Evolutionary conservation across 1,140 invertebrate species (phyloP), one percentile per base, ranked within the genome.

Genomic region (Plodia interpunctella): DNA sequence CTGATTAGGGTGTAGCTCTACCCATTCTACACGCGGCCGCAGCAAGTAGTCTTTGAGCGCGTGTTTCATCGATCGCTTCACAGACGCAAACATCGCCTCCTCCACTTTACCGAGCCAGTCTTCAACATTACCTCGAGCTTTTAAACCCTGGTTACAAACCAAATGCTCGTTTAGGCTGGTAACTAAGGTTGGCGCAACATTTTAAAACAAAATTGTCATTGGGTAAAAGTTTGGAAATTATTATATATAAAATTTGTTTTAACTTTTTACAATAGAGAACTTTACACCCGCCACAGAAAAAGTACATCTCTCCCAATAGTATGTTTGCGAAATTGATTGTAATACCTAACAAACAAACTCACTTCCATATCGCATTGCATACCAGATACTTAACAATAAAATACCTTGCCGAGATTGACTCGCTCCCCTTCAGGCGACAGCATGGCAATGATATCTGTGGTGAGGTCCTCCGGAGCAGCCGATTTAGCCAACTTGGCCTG

Each of bases 51-150:
- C 94, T n/a, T 68, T 76, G 5, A 96, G 90, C 0, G 94, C 92
- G 30, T 80, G 80, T 69, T 94, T 93, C 96, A 97, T 97, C 60
- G 90, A 91, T 51, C 92, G 93, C 67, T 92, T 94, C 11, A 95
- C 87, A 0, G 94, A 92, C 0, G 92, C 90, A 65, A 97, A 94
- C 96, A 98, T 98, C 0, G 95, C 93, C 13, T 93, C 91, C 80
- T 98, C 97, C 10, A 98, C 94, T 87, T 97, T 97, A 9, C 94
- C 92, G 19, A 97, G 83, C 96, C 96, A 97, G 74, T 96, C 94
- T 83, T 97, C 96, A 4, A 97, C 96, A 72, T 96, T 96, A 0
- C 96, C 96, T 62, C 96, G 90, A 0, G 96, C 96, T 86, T 95
- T 96, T 5, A 97, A 79, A 1, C 95, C 96, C 92, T 94, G 66